Conservation (phyloP, 2,888 invertebrate species). For the Clunio marinus region DNA sequence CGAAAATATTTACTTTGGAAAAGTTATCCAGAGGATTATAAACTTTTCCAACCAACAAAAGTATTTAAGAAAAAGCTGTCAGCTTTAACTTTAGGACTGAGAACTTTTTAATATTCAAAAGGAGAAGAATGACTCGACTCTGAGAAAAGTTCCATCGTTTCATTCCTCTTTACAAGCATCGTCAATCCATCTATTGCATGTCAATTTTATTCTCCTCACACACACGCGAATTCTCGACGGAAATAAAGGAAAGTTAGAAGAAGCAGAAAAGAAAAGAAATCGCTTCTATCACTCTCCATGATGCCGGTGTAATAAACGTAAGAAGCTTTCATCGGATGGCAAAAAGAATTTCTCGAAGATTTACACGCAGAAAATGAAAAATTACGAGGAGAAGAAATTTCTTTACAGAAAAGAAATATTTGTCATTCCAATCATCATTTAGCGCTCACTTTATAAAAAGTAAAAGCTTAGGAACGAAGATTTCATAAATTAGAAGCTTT, state of each 20-base stretch:
- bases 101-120: constrained; percentile 2
- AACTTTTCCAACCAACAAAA: too few species aligned
- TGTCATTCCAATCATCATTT: constrained; percentile 32
- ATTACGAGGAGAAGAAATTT: not conserved
- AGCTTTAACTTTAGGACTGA: not conserved
- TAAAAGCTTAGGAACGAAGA: not conserved
- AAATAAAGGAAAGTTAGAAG: not conserved
- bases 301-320: not conserved
- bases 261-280: not conserved
- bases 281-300: not conserved
- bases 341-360: not conserved
- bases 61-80: too few species aligned
- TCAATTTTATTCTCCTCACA: constrained; percentile 31
- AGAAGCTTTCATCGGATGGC: not conserved
- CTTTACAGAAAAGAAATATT: constrained; percentile 22
- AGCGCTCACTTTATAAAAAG: not conserved
- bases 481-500: constrained; percentile 25
- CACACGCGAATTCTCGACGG: constrained; percentile 3
- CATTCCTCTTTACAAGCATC: not conserved
- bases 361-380: constrained; percentile 11
- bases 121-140: constrained; percentile 3
- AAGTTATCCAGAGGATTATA: too few species aligned
- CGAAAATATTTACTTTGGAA: too few species aligned
- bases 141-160: not conserved
- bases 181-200: not conserved